Evolutionary conservation across 2,888 invertebrate species (phyloP), one percentile per base, ranked within the genome.

Genomic region (Slavum lentiscoides): DNA sequence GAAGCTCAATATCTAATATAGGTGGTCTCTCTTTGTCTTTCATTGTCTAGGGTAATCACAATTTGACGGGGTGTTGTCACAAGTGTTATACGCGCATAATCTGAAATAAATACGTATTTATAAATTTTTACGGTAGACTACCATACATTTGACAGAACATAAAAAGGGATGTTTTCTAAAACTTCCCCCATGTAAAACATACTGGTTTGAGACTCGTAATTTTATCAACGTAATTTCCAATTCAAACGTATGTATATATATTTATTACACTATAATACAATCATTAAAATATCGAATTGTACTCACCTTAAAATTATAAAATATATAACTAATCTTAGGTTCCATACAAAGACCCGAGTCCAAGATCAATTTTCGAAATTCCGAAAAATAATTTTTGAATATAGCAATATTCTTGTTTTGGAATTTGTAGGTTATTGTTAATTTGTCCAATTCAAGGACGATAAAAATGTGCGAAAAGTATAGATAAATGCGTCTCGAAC

Each of bases 21-120:
- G 55, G 64, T 19, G 77, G 77, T 80, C 58, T 80, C 19, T 80
- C 77, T 70, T 80, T 80, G 70, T 80, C 77, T 62, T 72, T 80
- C 77, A 80, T 80, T 62, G 37, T 77, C 21, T 68, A 59, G 1
- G 6, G 19, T 9, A 37, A 64, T 21, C 6, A 64, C 15, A 15
- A 74, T 23, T 11, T 13, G 21, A 39, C 55, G 37, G 4, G 30
- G 37, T 37, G 7, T 37, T 23, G 17, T 19, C 21, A 66, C 58
- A 19, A 23, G 7, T 21, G 43, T 75, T 58, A 67, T 23, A 9
- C 8, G 43, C 21, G 66, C 75, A 75, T 75, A 75, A 58, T 75
- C 75, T 75, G 23, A 58, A 75, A 59, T 2, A 67, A n/a, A 64
- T 8, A 64, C 17, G 4, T 30, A 30, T 30, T 67, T 49, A 43